Evolutionary conservation across 2,888 invertebrate genomes (phyloP).

Genomic region (Drosophila differens): DNA sequence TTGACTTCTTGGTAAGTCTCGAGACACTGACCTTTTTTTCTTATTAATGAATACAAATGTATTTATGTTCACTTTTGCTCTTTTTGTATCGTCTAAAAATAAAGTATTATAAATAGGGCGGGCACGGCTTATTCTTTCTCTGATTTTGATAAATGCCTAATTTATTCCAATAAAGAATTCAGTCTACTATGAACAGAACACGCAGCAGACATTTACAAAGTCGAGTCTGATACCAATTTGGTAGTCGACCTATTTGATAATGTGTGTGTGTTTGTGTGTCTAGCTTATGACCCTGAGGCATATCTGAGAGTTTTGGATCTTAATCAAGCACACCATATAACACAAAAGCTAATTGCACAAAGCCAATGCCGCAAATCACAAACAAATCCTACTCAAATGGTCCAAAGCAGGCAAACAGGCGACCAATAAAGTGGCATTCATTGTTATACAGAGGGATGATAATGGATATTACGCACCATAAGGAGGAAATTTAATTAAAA

Average conservation of each 20-base stretch:
- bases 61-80: conserved; percentile 5
- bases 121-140: background rate
- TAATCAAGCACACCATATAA: conserved; percentile 62
- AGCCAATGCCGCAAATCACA: conserved; percentile 56
- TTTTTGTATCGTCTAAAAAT: conserved; percentile 14
- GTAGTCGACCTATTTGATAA: conserved; percentile 20
- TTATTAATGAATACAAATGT: conserved; percentile 13
- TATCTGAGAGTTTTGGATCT: conserved; percentile 9
- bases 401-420: conserved; percentile 33
- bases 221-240: conserved; percentile 8
- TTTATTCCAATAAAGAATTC: conserved; percentile 14
- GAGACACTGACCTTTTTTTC: background rate
- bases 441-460: conserved; percentile 57
- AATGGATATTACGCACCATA: conserved; percentile 63
- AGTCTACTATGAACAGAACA: background rate
- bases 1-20: conserved; percentile 11
- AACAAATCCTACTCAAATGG: conserved; percentile 4
- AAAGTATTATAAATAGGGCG: conserved; percentile 26
- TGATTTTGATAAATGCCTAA: conserved; percentile 28
- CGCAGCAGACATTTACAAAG: conserved; percentile 4
- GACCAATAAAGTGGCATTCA: conserved; percentile 56
- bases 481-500: conserved; percentile 72
- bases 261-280: background rate
- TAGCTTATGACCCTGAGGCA: background rate
- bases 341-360: conserved; percentile 69